A percentile compares a stretch with the other conserved stretches of the same genome.
Evolutionary conservation across 2,113 vertebrate species (phyloP).

Genomic region (Xenopus borealis): DNA sequence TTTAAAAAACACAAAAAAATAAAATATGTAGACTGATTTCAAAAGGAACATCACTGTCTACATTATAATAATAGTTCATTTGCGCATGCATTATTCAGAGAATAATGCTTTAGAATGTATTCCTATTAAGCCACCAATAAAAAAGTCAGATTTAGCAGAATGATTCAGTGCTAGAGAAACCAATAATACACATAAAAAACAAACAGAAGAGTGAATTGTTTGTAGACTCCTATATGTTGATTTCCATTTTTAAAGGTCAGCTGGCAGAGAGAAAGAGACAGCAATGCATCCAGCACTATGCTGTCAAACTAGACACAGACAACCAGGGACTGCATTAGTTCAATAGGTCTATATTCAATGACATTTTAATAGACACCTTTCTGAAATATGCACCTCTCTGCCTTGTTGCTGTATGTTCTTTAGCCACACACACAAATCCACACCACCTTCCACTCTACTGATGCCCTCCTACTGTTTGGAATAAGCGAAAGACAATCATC

Average conservation of each 20-base stretch:
- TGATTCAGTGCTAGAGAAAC: no score
- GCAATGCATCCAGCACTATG: neutral
- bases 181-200: no score
- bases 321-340: constrained; percentile 2
- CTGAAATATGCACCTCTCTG: neutral
- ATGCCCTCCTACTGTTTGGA: neutral
- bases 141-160: no score
- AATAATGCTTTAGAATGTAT: no score
- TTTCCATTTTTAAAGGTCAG: constrained; percentile 1
- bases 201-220: no score
- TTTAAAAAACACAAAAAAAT: no score
- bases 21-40: no score
- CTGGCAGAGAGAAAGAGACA: neutral
- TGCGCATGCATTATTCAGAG: no score
- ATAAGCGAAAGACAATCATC: constrained; percentile 10
- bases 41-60: no score
- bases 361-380: neutral
- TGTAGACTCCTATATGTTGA: neutral
- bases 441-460: constrained; percentile 1
- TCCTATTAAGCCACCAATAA: no score
- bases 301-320: constrained; percentile 5
- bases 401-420: neutral
- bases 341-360: neutral
- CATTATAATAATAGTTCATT: no score
- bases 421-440: neutral